A percentile compares a stretch with the other conserved stretches of the same genome.
These are phyloP conservation scores for Caenorhabditis panamensis DNA, from an alignment of 2,888 invertebrate species.

Conservation along the genomic window DNA sequence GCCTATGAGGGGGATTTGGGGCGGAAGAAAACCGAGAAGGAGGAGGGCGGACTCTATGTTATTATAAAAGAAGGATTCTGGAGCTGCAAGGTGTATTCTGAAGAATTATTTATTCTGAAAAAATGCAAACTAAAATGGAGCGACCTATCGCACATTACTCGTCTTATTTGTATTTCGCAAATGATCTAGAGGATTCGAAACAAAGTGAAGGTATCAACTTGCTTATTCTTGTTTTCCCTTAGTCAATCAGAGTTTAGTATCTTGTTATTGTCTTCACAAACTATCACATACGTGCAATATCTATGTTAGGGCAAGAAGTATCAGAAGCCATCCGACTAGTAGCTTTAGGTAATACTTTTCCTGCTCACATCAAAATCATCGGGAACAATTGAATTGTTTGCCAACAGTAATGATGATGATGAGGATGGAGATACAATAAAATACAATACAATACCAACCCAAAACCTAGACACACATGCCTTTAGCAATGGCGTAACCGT, in stretches of 20 bases:
- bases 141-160: constrained; percentile 46
- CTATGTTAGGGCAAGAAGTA: no score
- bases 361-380: neutral
- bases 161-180: constrained; percentile 12
- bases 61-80: neutral
- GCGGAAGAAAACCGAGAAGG: neutral
- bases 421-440: no score
- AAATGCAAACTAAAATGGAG: constrained; percentile 47
- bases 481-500: constrained; percentile 44
- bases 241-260: no score
- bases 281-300: no score
- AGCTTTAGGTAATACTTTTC: no score
- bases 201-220: neutral
- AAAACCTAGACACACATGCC: constrained; percentile 21
- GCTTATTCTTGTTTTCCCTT: no score
- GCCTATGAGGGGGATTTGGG: constrained; percentile 17
- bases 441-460: neutral
- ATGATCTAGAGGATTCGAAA: constrained; percentile 8
- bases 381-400: neutral
- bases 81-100: neutral
- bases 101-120: no score
- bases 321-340: no score
- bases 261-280: no score
- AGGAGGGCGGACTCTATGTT: neutral
- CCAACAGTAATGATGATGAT: constrained; percentile 5